Base-by-base conservation (phyloP, 2,888 invertebrate genomes). In the Thumatha senex region DNA sequence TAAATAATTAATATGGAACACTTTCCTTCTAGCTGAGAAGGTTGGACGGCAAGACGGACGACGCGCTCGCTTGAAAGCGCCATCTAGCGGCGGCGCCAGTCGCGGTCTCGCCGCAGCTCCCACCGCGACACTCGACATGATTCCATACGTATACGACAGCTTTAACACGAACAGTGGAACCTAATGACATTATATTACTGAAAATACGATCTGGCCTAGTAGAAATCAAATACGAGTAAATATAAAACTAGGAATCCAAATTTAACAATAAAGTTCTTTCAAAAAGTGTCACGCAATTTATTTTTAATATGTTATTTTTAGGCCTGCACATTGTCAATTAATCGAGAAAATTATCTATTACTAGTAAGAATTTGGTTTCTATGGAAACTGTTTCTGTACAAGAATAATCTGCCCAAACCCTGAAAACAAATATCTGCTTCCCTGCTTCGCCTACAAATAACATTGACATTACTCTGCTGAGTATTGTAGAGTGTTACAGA, bases 1-100 rank as follows among this genome's bases (percentile, higher is more conserved):
- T 24, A 24, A 24, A 24, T 24, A 4, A 24, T 5, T 24, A 4
- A 24, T 24, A 24, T 4, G 5, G 18, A 1, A 10, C 0, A 36
- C 36, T 61, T 58, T 47, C 41, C 53, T 44, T 78, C 61, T 79
- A 92, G 91, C 75, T 92, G 76, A 92, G 89, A 76, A 81, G 91
- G 55, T 70, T 92, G 70, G 90, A 90, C 71, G 87, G 85, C 42
- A 92, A 91, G 56, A 73, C 74, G 18, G 92, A 91, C 54, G 91
- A 92, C 57, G n/a, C n/a, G n/a, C 65, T 91, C 63, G 89, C 92
- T 78, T 92, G 87, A 91, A 76, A 58, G 53, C 56, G 45, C 29
- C 50, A 39, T 9, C 51, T n/a, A 5, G 50, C 24, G 48, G 45
- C 41, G 41, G 33, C 5, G 14, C 24, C 56, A 58, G 55, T 54